phyloP scores from a whole-genome alignment of 30 jellyfish, hydroid and myxozoan genomes.

The Mastigias papua region DNA sequence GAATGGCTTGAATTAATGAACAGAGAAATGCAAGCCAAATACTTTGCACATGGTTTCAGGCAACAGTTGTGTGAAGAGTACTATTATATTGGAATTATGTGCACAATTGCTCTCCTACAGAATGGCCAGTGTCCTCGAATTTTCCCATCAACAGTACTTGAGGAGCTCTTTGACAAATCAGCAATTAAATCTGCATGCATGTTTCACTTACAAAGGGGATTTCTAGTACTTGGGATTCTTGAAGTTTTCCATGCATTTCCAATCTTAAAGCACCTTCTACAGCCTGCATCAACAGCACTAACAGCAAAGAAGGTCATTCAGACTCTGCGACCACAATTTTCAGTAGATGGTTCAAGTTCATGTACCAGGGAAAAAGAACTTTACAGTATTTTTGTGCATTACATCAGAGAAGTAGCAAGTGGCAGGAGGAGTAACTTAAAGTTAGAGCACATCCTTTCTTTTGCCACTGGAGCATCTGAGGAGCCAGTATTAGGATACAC shows the following conservation, averaged over 20 bases:
- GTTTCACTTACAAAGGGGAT: slow-evolving; percentile 34
- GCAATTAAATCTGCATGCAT: slow-evolving; percentile 12
- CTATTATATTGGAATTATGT: slow-evolving; percentile 44
- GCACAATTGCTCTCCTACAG: slow-evolving; percentile 28
- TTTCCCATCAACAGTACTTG: background rate
- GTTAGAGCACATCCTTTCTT: slow-evolving; percentile 1
- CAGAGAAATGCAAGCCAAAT: slow-evolving; percentile 11
- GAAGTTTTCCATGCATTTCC: slow-evolving; percentile 42
- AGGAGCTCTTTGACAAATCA: background rate
- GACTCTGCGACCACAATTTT: slow-evolving; percentile 28
- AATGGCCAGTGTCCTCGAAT: slow-evolving; percentile 40
- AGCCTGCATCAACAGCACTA: slow-evolving; percentile 24
- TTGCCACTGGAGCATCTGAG: slow-evolving; percentile 22
- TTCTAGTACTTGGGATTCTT: slow-evolving; percentile 24
- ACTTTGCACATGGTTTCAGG: slow-evolving; percentile 25
- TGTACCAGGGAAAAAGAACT: slow-evolving; percentile 43
- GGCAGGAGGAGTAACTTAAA: slow-evolving; percentile 2
- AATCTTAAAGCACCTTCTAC: slow-evolving; percentile 36
- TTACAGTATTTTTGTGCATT: slow-evolving; percentile 22
- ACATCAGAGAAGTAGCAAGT: slow-evolving; percentile 37
- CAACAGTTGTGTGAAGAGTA: slow-evolving; percentile 22
- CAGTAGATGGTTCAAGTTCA: slow-evolving; percentile 45
- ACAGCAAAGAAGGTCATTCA: slow-evolving; percentile 44
- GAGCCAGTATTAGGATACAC: slow-evolving; percentile 42
- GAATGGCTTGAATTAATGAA: slow-evolving; percentile 35